Conservation (phyloP, 2,113 vertebrate species). For the Sinocyclocheilus maitianheensis region DNA sequence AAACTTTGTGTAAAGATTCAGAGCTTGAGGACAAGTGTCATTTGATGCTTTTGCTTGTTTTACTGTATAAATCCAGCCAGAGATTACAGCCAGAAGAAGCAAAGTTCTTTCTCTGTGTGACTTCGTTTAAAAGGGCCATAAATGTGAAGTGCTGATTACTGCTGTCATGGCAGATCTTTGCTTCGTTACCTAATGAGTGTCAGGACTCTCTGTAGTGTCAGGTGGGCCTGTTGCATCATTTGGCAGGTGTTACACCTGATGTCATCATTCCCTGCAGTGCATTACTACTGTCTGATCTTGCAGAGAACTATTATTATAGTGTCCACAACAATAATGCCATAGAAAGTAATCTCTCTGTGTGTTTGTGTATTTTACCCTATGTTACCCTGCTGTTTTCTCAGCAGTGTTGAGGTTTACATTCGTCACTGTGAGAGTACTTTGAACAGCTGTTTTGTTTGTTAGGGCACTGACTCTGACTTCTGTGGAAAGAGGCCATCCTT, state of each 20-base stretch:
- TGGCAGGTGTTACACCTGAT: constrained; percentile 8
- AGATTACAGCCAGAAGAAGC: background rate
- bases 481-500: background rate
- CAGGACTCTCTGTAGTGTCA: background rate
- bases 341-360: background rate
- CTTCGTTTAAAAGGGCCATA: background rate
- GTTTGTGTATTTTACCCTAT: background rate
- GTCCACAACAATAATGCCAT: background rate
- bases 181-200: background rate
- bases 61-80: background rate
- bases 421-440: constrained; percentile 7
- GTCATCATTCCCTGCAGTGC: constrained; percentile 30
- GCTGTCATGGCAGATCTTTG: background rate
- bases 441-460: constrained; percentile 6
- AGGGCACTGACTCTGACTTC: background rate
- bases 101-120: background rate
- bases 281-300: constrained; percentile 4
- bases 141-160: constrained; percentile 16
- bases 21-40: background rate
- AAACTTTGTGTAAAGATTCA: background rate
- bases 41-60: background rate
- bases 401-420: background rate
- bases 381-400: background rate
- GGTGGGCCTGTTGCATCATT: constrained; percentile 45
- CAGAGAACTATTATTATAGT: background rate